Percentiles rank a stretch among this genome's conserved stretches.
Evolutionary conservation across 2,797 vertebrate species (phyloP).

Genomic region (Gambusia yucatana): DNA sequence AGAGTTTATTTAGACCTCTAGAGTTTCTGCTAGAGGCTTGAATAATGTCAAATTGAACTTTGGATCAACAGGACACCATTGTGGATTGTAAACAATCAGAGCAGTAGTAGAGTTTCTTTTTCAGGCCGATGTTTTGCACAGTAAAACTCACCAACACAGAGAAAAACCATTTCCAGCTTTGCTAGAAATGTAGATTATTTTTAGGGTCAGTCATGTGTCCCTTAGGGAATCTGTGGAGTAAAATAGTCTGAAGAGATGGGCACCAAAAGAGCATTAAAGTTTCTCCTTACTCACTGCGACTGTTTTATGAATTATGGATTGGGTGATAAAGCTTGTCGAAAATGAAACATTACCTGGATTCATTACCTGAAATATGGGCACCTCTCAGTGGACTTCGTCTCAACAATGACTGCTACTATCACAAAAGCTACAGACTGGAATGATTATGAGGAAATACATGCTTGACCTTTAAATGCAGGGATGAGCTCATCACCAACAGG

Average conservation of each 20-base stretch:
- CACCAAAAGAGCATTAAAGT: not conserved
- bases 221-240: not conserved
- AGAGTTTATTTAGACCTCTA: no score
- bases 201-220: not conserved
- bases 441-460: slow-evolving; percentile 2
- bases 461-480: slow-evolving; percentile 15
- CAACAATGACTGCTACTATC: not conserved
- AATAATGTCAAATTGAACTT: not conserved
- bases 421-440: not conserved
- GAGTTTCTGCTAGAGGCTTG: not conserved
- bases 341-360: not conserved
- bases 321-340: not conserved
- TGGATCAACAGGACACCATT: not conserved
- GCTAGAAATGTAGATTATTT: slow-evolving; percentile 6
- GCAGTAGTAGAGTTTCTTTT: not conserved
- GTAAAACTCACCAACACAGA: not conserved
- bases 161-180: slow-evolving; percentile 5
- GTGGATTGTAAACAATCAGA: not conserved
- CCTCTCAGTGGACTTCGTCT: slow-evolving; percentile 3
- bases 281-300: not conserved
- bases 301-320: slow-evolving; percentile 8
- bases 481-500: not conserved
- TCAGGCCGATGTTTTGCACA: slow-evolving; percentile 3
- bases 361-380: not conserved
- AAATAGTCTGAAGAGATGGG: not conserved